These are phyloP conservation scores for Drosophila kambysellisi DNA, from an alignment of 2,888 invertebrate genomes.

Conservation along the genomic window DNA sequence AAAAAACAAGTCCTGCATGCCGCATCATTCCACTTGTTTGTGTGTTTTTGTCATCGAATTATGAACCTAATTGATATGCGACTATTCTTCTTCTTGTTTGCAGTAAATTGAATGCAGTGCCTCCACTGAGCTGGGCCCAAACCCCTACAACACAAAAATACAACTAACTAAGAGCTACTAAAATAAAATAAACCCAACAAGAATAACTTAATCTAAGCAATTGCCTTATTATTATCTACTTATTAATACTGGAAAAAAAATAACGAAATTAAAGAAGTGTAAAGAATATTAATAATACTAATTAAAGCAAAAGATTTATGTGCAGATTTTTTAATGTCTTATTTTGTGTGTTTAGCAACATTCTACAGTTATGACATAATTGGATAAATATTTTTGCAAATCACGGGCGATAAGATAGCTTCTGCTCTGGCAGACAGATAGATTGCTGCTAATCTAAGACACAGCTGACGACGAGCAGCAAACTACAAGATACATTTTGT, in stretches of 20 bases:
- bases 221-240: conserved; percentile 29
- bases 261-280: conserved; percentile 3
- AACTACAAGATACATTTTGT: conserved; percentile 53
- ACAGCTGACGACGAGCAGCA: conserved; percentile 57
- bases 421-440: conserved; percentile 14
- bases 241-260: conserved; percentile 30
- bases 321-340: conserved; percentile 21
- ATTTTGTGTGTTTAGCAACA: conserved; percentile 42
- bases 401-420: conserved; percentile 52
- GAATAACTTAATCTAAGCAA: conserved; percentile 33
- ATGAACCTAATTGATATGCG: conserved; percentile 48
- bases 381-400: conserved; percentile 63
- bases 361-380: conserved; percentile 71
- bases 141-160: conserved; percentile 29
- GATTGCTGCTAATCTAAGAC: conserved; percentile 51
- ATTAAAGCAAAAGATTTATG: conserved; percentile 46
- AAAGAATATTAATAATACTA: conserved; percentile 62
- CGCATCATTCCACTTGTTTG: conserved; percentile 34
- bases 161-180: conserved; percentile 56
- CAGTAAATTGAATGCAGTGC: conserved; percentile 75
- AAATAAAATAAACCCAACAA: conserved; percentile 19
- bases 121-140: conserved; percentile 31
- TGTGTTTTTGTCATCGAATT: conserved; percentile 33
- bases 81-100: conserved; percentile 69
- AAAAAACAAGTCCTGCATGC: conserved; percentile 35